A percentile compares a stretch with the other conserved stretches of the same genome.
These are phyloP conservation scores for Strix occidentalis DNA, from an alignment of 2,797 vertebrate species.

Conservation along the genomic window DNA sequence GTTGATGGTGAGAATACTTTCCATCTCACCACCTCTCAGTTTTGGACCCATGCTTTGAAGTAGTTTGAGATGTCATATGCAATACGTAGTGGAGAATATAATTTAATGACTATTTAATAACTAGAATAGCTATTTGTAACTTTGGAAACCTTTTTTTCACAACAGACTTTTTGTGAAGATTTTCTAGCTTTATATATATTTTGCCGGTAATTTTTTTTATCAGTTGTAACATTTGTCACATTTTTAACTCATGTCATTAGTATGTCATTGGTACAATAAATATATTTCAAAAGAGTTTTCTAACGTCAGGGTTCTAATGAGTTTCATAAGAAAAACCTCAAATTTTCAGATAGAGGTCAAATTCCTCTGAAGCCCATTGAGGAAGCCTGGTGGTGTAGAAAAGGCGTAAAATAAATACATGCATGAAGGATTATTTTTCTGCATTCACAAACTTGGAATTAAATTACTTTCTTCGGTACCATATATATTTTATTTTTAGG, in stretches of 20 bases:
- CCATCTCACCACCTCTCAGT: not conserved
- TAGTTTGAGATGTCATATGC: not conserved
- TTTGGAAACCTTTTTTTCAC: not conserved
- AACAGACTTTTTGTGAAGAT: not conserved
- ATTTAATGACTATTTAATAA: not conserved
- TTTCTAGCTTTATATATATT: not conserved
- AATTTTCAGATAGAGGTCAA: not conserved
- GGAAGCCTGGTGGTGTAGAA: not conserved
- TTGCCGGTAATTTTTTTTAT: not conserved
- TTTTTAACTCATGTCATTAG: slow-evolving; percentile 25
- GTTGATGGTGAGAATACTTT: not conserved
- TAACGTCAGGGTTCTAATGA: not conserved
- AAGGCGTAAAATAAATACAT: not conserved
- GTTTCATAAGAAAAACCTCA: not conserved
- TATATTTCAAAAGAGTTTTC: not conserved
- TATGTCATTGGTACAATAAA: not conserved
- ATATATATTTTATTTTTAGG: not conserved
- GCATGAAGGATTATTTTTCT: not conserved
- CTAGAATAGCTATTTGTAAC: not conserved
- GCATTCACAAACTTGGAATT: not conserved
- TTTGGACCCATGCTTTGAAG: not conserved
- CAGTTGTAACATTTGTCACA: not conserved
- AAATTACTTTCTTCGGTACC: not conserved
- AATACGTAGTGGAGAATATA: not conserved
- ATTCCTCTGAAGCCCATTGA: not conserved